These are phyloP conservation scores for Sinotaia quadrata DNA, from an alignment of 2,888 invertebrate genomes.

Conservation along the genomic window DNA sequence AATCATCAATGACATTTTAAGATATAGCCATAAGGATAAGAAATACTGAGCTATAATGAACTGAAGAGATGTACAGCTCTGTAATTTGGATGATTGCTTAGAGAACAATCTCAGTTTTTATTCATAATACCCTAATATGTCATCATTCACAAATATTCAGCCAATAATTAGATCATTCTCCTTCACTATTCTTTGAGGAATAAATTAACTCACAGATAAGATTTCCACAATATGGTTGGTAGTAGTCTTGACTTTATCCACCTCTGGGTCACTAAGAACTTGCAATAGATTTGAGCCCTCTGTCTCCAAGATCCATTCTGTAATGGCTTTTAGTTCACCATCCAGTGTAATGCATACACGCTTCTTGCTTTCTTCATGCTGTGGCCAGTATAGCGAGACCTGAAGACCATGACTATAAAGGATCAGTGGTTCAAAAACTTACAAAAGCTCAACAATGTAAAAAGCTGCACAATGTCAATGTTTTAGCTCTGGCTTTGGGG, in stretches of 20 bases:
- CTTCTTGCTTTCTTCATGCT: conserved; percentile 96
- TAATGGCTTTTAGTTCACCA: conserved; percentile 97
- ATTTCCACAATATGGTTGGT: conserved; percentile 99
- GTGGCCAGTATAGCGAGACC: conserved; percentile 99
- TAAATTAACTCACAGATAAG: conserved; percentile 79
- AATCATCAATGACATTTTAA: too few relatives aligned
- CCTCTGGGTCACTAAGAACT: conserved; percentile 95
- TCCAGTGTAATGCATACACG: conserved; percentile 96
- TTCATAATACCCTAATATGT: too few relatives aligned
- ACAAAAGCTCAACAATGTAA: background rate
- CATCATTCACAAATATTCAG: too few relatives aligned
- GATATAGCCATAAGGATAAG: too few relatives aligned
- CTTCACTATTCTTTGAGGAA: background rate
- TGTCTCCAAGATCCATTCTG: conserved; percentile 99
- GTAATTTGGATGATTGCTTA: too few relatives aligned
- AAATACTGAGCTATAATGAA: too few relatives aligned
- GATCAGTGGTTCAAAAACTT: background rate
- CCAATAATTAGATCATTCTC: background rate
- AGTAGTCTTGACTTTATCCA: conserved; percentile 96
- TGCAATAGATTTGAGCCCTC: conserved; percentile 99
- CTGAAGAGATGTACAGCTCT: too few relatives aligned
- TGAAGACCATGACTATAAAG: conserved; percentile 35
- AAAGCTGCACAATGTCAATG: too few relatives aligned
- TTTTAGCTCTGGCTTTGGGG: too few relatives aligned
- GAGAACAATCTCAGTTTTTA: too few relatives aligned